Conservation (phyloP, 1,140 invertebrate species). For the Branchinecta lynchi region DNA sequence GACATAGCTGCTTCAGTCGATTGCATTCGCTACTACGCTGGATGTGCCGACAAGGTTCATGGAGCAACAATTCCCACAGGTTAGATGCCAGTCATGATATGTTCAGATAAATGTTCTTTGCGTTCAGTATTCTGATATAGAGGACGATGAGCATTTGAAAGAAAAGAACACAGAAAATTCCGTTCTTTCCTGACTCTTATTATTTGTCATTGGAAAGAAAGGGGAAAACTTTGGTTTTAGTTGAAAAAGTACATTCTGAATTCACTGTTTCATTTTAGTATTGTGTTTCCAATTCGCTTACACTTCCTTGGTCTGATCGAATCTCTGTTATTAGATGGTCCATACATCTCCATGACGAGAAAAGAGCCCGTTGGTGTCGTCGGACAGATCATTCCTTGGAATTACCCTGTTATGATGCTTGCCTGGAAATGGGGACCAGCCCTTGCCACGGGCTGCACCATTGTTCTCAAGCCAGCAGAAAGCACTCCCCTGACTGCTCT, state of each 20-base stretch:
- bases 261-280: too few relatives aligned
- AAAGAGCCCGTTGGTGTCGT: slow-evolving; percentile 74
- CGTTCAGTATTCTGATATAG: too few relatives aligned
- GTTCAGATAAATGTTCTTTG: too few relatives aligned
- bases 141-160: too few relatives aligned
- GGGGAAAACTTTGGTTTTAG: too few relatives aligned
- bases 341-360: slow-evolving; percentile 44
- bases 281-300: too few relatives aligned
- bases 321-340: slow-evolving; percentile 30
- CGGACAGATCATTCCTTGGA: slow-evolving; percentile 83
- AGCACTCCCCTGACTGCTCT: slow-evolving; percentile 81
- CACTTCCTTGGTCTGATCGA: too few relatives aligned
- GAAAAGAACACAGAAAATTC: too few relatives aligned
- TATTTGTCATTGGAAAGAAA: too few relatives aligned
- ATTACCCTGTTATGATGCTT: slow-evolving; percentile 64
- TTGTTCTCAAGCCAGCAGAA: slow-evolving; percentile 81
- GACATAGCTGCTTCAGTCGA: slow-evolving; percentile 43
- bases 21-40: slow-evolving; percentile 65
- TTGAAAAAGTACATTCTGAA: too few relatives aligned
- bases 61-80: slow-evolving; percentile 71
- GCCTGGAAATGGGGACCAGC: slow-evolving; percentile 73
- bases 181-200: too few relatives aligned
- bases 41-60: slow-evolving; percentile 78
- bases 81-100: slow-evolving; percentile 27
- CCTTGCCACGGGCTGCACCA: slow-evolving; percentile 61